phyloP scores from a whole-genome alignment of 2,113 vertebrate species.

The Orthonyx spaldingii region DNA sequence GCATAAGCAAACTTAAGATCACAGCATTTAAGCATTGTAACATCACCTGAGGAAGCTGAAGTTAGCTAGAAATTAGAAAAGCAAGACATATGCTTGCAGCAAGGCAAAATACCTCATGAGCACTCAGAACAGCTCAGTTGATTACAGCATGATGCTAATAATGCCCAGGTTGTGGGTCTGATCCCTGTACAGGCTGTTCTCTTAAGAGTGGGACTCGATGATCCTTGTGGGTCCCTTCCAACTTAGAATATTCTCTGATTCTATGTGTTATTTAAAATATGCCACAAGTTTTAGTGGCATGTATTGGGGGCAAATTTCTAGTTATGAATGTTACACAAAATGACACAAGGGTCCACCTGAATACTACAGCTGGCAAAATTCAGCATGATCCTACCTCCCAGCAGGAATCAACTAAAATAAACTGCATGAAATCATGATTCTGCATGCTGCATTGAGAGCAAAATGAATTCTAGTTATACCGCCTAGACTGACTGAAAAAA shows the following conservation, averaged over 20 bases:
- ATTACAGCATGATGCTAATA: not conserved
- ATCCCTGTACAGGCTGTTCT: not conserved
- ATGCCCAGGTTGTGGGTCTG: not conserved
- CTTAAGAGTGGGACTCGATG: not conserved
- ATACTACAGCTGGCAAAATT: not conserved
- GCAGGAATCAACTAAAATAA: conserved; percentile 15
- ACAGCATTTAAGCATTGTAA: not conserved
- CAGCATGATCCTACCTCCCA: not conserved
- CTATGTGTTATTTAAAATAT: not conserved
- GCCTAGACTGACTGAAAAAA: not conserved
- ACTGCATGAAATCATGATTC: conserved; percentile 2
- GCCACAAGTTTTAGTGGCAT: not conserved
- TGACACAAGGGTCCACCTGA: not conserved
- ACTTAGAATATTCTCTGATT: not conserved
- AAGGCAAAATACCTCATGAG: not conserved
- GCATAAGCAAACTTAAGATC: not conserved
- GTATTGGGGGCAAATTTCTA: not conserved
- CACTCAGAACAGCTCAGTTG: not conserved
- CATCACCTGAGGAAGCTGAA: not conserved
- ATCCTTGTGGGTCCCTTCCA: not conserved
- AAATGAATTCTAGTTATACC: not conserved
- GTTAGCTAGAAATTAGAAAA: not conserved
- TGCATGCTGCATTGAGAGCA: not conserved
- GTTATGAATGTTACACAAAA: not conserved
- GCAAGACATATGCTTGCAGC: not conserved